Evolutionary conservation across 2,888 invertebrate genomes (phyloP).

Genomic region (Napeogenes inachia): DNA sequence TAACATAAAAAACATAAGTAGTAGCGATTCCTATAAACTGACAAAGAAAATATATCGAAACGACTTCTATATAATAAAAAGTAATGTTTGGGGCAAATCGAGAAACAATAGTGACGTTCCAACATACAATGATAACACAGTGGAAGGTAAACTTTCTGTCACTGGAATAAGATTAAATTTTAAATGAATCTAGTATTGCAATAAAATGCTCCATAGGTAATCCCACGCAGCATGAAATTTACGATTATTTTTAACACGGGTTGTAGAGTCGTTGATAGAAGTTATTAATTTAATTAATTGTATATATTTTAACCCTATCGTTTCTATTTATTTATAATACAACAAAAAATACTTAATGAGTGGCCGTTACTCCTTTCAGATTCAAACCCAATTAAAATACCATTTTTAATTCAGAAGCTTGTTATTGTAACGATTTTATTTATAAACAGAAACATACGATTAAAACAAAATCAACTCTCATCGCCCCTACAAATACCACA

Average conservation of each 20-base stretch:
- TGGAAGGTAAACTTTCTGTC: constrained; percentile 19
- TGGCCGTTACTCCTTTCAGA: too few species aligned
- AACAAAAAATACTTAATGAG: too few species aligned
- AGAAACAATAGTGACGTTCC: constrained; percentile 56
- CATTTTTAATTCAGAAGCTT: not conserved
- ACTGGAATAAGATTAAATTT: constrained; percentile 9
- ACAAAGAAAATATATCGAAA: constrained; percentile 54
- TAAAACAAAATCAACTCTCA: not conserved
- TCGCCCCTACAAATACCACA: not conserved
- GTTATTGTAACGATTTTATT: not conserved
- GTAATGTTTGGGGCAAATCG: constrained; percentile 58
- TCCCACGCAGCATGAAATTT: constrained; percentile 43
- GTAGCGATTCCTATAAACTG: constrained; percentile 45
- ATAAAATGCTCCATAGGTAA: constrained; percentile 31
- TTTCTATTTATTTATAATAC: too few species aligned
- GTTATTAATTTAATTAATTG: constrained; percentile 8
- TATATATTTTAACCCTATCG: not conserved
- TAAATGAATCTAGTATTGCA: constrained; percentile 1
- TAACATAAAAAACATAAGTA: constrained; percentile 28
- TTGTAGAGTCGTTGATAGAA: constrained; percentile 14
- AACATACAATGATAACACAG: constrained; percentile 35
- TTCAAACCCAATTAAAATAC: not conserved
- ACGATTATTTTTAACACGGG: constrained; percentile 39
- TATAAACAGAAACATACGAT: not conserved
- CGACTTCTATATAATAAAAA: constrained; percentile 56